Percentiles rank a stretch among this genome's conserved stretches.
Evolutionary conservation across 1,140 invertebrate species (phyloP).

Genomic region (Drosophila prosaltans): DNA sequence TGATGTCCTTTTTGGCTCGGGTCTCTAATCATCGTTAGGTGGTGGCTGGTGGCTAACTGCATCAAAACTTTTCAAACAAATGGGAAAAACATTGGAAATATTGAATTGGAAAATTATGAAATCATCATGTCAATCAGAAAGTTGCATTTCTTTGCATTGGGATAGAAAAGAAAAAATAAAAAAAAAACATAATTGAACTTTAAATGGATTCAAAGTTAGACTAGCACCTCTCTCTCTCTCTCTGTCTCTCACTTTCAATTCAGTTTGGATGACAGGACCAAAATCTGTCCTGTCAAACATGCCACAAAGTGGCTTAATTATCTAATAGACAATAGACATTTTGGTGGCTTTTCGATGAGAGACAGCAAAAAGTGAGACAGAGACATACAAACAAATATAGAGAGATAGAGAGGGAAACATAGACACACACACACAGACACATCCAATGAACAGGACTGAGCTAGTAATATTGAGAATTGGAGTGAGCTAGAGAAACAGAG

Average conservation of each 20-base stretch:
- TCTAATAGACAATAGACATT: constrained; percentile 72
- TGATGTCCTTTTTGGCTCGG: not conserved
- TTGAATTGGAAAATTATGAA: not conserved
- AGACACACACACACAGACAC: not conserved
- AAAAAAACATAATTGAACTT: constrained; percentile 72
- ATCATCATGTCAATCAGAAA: constrained; percentile 42
- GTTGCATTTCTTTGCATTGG: constrained; percentile 27
- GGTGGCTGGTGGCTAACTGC: not conserved
- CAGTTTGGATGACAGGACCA: constrained; percentile 59
- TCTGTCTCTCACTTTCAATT: not conserved
- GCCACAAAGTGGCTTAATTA: constrained; percentile 80
- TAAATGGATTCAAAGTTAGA: constrained; percentile 43
- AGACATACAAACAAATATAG: not conserved
- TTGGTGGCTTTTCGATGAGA: constrained; percentile 1
- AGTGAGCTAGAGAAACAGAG: not conserved
- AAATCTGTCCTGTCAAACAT: constrained; percentile 76
- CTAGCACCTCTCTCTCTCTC: too few species aligned
- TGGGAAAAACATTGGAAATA: not conserved
- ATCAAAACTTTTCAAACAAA: not conserved
- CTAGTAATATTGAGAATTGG: not conserved
- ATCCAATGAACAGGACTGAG: not conserved
- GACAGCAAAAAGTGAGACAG: constrained; percentile 7
- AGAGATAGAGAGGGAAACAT: too few species aligned
- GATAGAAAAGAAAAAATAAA: not conserved
- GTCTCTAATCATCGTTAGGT: not conserved